Conservation (phyloP, 64 coral and sea anemone species). For the Platygyra sinensis region DNA sequence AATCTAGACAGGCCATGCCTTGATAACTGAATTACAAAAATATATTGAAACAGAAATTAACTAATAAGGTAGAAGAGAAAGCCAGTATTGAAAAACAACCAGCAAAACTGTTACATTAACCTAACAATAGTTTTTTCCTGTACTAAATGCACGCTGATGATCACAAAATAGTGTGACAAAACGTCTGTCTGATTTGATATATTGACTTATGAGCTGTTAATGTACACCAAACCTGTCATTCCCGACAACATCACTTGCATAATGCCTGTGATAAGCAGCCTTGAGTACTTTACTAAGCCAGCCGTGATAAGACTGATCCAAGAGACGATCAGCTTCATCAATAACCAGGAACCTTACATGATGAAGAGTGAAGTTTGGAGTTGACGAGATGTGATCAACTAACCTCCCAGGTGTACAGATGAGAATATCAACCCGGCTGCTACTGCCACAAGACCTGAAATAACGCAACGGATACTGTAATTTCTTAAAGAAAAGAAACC, state of each 20-base stretch:
- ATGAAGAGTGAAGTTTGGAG: slow-evolving; percentile 74
- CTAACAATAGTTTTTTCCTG: too few relatives aligned
- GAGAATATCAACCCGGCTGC: slow-evolving; percentile 82
- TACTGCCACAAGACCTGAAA: slow-evolving; percentile 47
- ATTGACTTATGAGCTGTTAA: not conserved
- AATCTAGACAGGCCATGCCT: too few relatives aligned
- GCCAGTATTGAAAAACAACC: too few relatives aligned
- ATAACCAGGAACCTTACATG: slow-evolving; percentile 94
- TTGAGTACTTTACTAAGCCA: slow-evolving; percentile 85
- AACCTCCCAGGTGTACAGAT: slow-evolving; percentile 90
- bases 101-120: too few relatives aligned
- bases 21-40: too few relatives aligned
- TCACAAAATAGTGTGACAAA: too few relatives aligned
- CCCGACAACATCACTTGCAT: not conserved
- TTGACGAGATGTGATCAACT: slow-evolving; percentile 87
- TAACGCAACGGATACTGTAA: not conserved
- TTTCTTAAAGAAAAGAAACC: too few relatives aligned
- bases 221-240: not conserved
- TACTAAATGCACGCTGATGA: not conserved
- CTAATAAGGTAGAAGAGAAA: too few relatives aligned
- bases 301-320: slow-evolving; percentile 86
- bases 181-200: too few relatives aligned
- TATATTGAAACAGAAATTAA: too few relatives aligned
- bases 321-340: slow-evolving; percentile 93
- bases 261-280: slow-evolving; percentile 49